A percentile compares a stretch with the other conserved stretches of the same genome.
These are phyloP conservation scores for Carlito syrichta DNA, from an alignment of 2,113 vertebrate genomes.

Conservation along the genomic window DNA sequence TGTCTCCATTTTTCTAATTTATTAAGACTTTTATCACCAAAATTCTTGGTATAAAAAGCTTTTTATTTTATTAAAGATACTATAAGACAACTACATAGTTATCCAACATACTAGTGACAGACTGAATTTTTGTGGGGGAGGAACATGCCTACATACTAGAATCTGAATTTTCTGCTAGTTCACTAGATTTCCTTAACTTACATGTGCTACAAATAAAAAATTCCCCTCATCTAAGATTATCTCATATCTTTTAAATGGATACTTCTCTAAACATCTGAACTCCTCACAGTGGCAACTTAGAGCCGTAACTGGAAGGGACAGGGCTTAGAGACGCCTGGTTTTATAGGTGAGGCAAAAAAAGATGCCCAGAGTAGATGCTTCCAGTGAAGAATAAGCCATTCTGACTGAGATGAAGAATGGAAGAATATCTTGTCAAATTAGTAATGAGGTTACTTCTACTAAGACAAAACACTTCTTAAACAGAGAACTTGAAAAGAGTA, in stretches of 20 bases:
- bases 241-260: neutral
- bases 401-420: neutral
- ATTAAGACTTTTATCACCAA: neutral
- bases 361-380: neutral
- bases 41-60: neutral
- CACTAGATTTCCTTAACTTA: slow-evolving; percentile 2
- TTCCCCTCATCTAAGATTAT: neutral
- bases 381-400: neutral
- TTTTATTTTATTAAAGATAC: neutral
- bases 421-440: neutral
- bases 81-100: neutral
- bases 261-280: neutral
- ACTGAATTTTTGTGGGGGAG: slow-evolving; percentile 28
- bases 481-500: neutral
- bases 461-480: neutral
- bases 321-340: neutral
- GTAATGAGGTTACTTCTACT: neutral
- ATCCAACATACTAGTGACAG: neutral
- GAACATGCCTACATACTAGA: neutral
- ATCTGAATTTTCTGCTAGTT: neutral
- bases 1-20: neutral
- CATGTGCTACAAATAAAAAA: neutral
- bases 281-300: neutral
- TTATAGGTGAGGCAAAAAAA: neutral
- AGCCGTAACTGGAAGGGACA: neutral